Evolutionary conservation across 2,113 vertebrate species (phyloP), one percentile per base, ranked within the genome.

Genomic region (Ranitomeya variabilis): DNA sequence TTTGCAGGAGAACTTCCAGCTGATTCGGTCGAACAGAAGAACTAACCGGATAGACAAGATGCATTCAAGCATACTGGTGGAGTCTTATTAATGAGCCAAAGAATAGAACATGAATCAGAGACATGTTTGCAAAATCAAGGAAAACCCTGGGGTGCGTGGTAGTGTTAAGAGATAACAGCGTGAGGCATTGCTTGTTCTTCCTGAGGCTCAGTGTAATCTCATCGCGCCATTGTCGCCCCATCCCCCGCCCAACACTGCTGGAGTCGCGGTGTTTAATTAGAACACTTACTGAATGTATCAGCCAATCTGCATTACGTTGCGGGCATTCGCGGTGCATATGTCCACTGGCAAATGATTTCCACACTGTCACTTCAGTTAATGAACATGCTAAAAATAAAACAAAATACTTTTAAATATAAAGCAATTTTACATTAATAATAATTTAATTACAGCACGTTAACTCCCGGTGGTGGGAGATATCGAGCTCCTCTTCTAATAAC

Each of bases 141-240:
- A 80, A 80, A 87, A 26, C 86, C 86, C 77, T 57, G 60, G 77
- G 86, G 86, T 69, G 86, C 71, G 86, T 57, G n/a, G 62, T 80
- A 77, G 86, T 87, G 86, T 87, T 87, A 80, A 55, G 78, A 87
- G 76, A 87, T 87, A 87, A 87, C 86, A 87, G 86, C 45, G 18
- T 37, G 78, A 87, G 64, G 77, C 77, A 80, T 80, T 55, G 60
- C 86, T 57, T 80, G 77, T 71, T 87, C n/a, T 71, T 87, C 86
- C 77, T 59, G 16, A 69, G 86, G 86, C 86, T 80, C 16, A 19
- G 62, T 69, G 77, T 80, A 87, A 87, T 87, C 86, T 80, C 64
- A 80, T 80, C 69, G 62, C 86, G 69, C 86, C 77, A 71, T 7
- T 57, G 59, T 3, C 57, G 26, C 55, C 73, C 54, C 18, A 31